Conservation (phyloP, 2,888 invertebrate genomes). For the Hydrotaea cyrtoneurina region DNA sequence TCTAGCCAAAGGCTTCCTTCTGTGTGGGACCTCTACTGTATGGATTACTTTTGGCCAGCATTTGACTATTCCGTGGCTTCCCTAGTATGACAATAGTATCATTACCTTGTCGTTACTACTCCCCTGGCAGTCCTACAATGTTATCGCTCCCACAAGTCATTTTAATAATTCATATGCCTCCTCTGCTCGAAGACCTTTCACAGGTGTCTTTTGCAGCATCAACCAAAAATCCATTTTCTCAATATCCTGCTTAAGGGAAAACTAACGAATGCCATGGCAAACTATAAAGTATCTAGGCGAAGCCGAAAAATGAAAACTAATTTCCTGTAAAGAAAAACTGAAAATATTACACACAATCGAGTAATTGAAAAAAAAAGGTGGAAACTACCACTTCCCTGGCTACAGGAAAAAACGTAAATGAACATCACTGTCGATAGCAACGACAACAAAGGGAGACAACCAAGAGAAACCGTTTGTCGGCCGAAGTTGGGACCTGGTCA, state of each 20-base stretch:
- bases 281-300: background rate
- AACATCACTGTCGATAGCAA: background rate
- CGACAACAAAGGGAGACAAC: background rate
- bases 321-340: background rate
- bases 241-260: constrained; percentile 16
- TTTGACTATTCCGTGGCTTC: too few species aligned
- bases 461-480: background rate
- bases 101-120: background rate
- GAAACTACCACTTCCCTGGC: too few species aligned
- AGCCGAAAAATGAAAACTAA: constrained; percentile 2
- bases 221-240: background rate
- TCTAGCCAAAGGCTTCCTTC: too few species aligned
- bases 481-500: background rate
- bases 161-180: background rate
- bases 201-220: background rate
- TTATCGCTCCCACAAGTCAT: background rate
- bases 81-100: too few species aligned
- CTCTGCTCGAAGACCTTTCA: background rate
- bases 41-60: too few species aligned
- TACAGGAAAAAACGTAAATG: background rate
- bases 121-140: too few species aligned
- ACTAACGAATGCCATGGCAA: background rate
- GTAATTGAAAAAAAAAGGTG: constrained; percentile 1
- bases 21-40: too few species aligned
- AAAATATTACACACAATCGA: background rate